These are phyloP conservation scores for Aplysia californica DNA, from an alignment of 1,140 invertebrate species.

Conservation along the genomic window DNA sequence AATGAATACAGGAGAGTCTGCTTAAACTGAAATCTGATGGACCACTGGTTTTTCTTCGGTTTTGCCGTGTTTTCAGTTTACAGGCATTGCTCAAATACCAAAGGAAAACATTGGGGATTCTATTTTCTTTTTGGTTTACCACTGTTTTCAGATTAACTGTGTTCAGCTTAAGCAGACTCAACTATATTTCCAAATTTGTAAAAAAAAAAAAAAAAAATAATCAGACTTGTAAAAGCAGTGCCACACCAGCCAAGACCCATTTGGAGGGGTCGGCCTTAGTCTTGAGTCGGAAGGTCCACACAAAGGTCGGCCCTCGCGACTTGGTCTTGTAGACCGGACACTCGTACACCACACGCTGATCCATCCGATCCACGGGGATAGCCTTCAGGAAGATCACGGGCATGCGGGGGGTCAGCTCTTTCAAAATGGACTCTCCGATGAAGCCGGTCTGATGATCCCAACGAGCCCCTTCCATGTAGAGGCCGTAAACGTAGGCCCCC, in stretches of 20 bases:
- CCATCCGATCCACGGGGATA: conserved; percentile 94
- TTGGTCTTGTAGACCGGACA: conserved; percentile 96
- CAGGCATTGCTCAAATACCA: too few species aligned
- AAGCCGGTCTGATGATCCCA: conserved; percentile 38
- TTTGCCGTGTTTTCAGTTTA: too few species aligned
- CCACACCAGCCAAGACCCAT: conserved; percentile 94
- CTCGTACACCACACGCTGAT: conserved; percentile 92
- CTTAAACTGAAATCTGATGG: too few species aligned
- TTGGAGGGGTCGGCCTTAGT: conserved; percentile 94
- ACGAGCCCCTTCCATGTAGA: conserved; percentile 85
- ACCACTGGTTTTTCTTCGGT: too few species aligned
- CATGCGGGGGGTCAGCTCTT: conserved; percentile 93
- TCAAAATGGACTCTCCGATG: conserved; percentile 88
- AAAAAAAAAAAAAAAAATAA: too few species aligned
- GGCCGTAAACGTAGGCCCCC: conserved; percentile 93
- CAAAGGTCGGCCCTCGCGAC: conserved; percentile 88
- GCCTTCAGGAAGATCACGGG: conserved; percentile 90
- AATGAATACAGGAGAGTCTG: too few species aligned
- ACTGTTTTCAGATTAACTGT: too few species aligned
- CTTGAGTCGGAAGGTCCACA: conserved; percentile 96
- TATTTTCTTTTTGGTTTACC: too few species aligned
- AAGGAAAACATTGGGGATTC: too few species aligned
- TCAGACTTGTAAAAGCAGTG: conserved; percentile 86
- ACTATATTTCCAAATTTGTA: too few species aligned
- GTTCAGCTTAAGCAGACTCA: too few species aligned